Evolutionary conservation across 1,140 invertebrate genomes (phyloP).

Genomic region (Formica exsecta): DNA sequence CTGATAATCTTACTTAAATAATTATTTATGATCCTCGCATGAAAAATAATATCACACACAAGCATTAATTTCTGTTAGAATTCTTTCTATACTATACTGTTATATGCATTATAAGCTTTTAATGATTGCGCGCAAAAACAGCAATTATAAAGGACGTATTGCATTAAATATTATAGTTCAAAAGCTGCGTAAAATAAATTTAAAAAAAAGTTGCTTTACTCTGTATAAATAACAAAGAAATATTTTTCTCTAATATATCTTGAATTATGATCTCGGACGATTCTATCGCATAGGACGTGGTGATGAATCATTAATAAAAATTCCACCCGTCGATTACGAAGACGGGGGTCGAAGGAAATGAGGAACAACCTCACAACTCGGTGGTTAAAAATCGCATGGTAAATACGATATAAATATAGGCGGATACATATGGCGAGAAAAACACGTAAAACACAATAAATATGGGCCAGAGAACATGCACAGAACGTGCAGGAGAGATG

Average conservation of each 20-base stretch:
- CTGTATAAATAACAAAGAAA: neutral
- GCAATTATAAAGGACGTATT: neutral
- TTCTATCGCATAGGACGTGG: neutral
- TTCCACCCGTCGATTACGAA: neutral
- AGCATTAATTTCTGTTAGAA: neutral
- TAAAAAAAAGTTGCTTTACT: neutral
- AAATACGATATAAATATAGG: conserved; percentile 49
- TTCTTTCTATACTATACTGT: neutral
- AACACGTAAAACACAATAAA: conserved; percentile 64
- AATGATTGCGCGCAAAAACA: neutral
- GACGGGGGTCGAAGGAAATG: neutral
- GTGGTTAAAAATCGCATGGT: conserved; percentile 1
- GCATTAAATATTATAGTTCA: neutral
- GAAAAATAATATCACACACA: neutral
- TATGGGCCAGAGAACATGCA: conserved; percentile 75
- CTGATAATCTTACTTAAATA: neutral
- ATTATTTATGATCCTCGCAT: neutral
- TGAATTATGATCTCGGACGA: neutral
- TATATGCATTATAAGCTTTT: neutral
- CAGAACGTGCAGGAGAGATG: conserved; percentile 73
- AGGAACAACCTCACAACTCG: neutral
- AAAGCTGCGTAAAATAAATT: neutral
- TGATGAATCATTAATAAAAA: conserved; percentile 25
- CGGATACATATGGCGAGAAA: conserved; percentile 64
- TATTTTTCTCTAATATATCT: neutral